Evolutionary conservation across 2,113 vertebrate genomes (phyloP).

Genomic region (Tychaedon coryphoeus): DNA sequence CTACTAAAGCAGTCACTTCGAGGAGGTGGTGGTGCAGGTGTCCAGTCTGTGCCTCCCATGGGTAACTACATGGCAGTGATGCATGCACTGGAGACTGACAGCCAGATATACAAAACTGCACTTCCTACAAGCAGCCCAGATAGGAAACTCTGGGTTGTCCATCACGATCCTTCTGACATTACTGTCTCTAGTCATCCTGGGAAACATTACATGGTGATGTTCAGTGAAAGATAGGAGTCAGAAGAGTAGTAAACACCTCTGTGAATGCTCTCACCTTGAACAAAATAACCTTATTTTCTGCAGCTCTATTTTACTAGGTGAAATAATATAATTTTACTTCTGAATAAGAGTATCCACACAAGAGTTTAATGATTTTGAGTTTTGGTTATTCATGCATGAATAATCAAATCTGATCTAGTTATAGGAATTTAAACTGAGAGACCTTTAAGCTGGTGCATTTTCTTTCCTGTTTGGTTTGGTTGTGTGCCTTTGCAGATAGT

Average conservation of each 20-base stretch:
- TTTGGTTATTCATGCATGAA: not conserved
- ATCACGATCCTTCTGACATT: not conserved
- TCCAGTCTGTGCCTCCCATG: not conserved
- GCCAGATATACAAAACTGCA: not conserved
- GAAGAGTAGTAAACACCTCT: not conserved
- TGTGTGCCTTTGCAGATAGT: not conserved
- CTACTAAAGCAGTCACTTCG: not conserved
- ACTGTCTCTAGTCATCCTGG: not conserved
- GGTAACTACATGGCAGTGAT: not conserved
- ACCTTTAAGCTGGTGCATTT: not conserved
- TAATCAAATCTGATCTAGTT: not conserved
- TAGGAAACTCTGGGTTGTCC: not conserved
- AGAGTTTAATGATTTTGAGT: not conserved
- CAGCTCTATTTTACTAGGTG: not conserved
- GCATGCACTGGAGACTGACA: not conserved
- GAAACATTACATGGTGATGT: not conserved
- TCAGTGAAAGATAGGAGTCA: not conserved
- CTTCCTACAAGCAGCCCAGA: not conserved
- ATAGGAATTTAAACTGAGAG: not conserved
- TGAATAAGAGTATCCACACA: not conserved
- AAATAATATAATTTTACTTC: not conserved
- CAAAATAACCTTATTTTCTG: not conserved
- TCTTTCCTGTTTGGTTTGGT: not conserved
- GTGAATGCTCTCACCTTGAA: not conserved
- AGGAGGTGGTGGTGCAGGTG: not conserved